Evolutionary conservation across 1,140 invertebrate species (phyloP).

Genomic region (Eubasilissa regina): DNA sequence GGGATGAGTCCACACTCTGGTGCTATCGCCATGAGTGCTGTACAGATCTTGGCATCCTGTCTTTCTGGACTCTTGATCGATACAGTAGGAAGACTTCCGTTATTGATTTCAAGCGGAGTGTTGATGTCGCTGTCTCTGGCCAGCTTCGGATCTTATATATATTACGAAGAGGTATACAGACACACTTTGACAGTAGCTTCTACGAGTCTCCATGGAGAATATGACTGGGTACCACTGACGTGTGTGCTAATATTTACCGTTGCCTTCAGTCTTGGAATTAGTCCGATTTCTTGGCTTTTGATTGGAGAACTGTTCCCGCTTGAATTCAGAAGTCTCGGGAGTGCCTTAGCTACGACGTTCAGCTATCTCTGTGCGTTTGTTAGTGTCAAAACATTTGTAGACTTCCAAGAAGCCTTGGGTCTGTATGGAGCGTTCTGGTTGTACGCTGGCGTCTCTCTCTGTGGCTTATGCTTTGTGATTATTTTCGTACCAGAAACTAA

Average conservation of each 20-base stretch:
- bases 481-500: constrained; percentile 93
- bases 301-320: constrained; percentile 91
- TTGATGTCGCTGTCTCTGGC: constrained; percentile 87
- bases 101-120: constrained; percentile 85
- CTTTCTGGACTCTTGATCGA: constrained; percentile 87
- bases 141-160: constrained; percentile 86
- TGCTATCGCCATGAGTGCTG: constrained; percentile 84
- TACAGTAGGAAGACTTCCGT: constrained; percentile 82
- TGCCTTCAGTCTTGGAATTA: constrained; percentile 90
- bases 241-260: constrained; percentile 87
- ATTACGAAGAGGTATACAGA: constrained; percentile 76
- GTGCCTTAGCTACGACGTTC: constrained; percentile 87
- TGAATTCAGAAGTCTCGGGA: constrained; percentile 87
- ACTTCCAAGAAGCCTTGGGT: constrained; percentile 84
- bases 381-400: constrained; percentile 90
- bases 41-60: constrained; percentile 84
- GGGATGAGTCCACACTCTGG: constrained; percentile 87
- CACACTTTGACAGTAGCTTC: constrained; percentile 64
- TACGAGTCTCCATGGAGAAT: constrained; percentile 67
- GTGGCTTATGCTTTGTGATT: constrained; percentile 87
- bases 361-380: constrained; percentile 92
- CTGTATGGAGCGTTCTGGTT: constrained; percentile 90
- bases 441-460: constrained; percentile 87
- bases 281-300: constrained; percentile 90
- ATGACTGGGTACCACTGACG: constrained; percentile 87